Percentiles rank a stretch among this genome's conserved stretches.
These are phyloP conservation scores for Oncopeltus fasciatus DNA, from an alignment of 1,140 invertebrate genomes.

Conservation along the genomic window DNA sequence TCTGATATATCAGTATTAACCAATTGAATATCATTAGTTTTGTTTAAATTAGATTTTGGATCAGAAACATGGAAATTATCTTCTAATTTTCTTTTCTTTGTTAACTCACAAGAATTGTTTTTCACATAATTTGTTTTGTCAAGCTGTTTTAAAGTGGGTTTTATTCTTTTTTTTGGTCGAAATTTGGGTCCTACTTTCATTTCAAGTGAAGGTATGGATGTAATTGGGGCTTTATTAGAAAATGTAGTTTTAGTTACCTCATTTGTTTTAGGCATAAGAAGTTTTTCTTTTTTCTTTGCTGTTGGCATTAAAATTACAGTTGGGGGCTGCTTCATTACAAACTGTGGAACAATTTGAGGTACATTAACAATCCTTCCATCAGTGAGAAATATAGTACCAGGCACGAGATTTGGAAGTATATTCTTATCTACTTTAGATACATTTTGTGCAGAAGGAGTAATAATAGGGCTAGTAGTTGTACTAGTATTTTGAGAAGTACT, in stretches of 20 bases:
- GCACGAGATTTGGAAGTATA: conserved; percentile 13
- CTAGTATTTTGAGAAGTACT: background rate
- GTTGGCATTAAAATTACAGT: conserved; percentile 17
- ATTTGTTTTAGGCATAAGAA: conserved; percentile 21
- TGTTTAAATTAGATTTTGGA: too few species aligned
- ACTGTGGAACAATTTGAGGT: conserved; percentile 15
- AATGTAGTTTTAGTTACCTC: conserved; percentile 44
- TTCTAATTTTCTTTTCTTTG: conserved; percentile 1
- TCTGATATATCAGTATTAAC: too few species aligned
- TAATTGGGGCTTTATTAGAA: conserved; percentile 55
- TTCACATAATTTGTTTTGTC: conserved; percentile 15
- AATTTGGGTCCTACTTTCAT: conserved; percentile 28
- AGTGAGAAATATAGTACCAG: conserved; percentile 19
- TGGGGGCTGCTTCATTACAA: conserved; percentile 16
- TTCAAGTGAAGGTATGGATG: conserved; percentile 38
- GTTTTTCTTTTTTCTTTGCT: conserved; percentile 7
- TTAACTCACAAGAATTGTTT: background rate
- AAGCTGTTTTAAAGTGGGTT: conserved; percentile 1
- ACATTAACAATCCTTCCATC: conserved; percentile 20
- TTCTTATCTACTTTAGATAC: conserved; percentile 16
- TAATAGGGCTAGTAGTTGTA: conserved; percentile 2
- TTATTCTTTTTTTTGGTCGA: conserved; percentile 23
- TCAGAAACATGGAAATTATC: too few species aligned
- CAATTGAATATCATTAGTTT: too few species aligned
- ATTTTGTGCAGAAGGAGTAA: conserved; percentile 12